Evolutionary conservation across 2,888 invertebrate species (phyloP).

Genomic region (Drosophila nr. perissopoda): DNA sequence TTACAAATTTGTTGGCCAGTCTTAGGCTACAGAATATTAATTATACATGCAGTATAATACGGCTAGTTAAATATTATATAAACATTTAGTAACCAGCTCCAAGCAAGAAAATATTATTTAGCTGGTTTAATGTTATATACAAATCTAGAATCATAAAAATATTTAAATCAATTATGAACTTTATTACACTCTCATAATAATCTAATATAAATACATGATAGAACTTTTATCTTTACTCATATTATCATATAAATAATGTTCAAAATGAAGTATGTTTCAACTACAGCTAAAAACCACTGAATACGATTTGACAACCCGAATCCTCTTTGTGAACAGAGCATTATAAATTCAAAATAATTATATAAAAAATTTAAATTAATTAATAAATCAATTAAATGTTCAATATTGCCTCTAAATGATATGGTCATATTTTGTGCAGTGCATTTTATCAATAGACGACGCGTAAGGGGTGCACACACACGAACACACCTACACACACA

Average conservation of each 20-base stretch:
- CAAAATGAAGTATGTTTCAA: fast-evolving
- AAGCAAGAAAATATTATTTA: not conserved
- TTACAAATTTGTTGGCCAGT: constrained; percentile 6
- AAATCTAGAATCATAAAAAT: too few relatives aligned
- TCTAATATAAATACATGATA: fast-evolving
- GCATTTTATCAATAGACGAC: constrained; percentile 75
- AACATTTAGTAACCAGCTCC: not conserved
- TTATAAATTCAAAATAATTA: not conserved
- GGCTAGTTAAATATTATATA: not conserved
- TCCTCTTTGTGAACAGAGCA: not conserved
- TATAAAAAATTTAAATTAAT: not conserved
- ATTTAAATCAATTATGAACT: not conserved
- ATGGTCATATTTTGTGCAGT: constrained; percentile 43
- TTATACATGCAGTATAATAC: too few relatives aligned
- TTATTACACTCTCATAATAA: not conserved
- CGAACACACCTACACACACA: not conserved
- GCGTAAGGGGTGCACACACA: constrained; percentile 53
- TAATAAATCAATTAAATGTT: not conserved
- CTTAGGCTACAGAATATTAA: not conserved
- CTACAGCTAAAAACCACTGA: not conserved
- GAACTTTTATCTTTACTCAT: not conserved
- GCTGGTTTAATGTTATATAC: too few relatives aligned
- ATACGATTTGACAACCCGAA: not conserved
- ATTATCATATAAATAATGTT: not conserved
- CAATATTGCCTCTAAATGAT: not conserved